Evolutionary conservation across 2,797 vertebrate species (phyloP).

Genomic region (Paguma larvata): DNA sequence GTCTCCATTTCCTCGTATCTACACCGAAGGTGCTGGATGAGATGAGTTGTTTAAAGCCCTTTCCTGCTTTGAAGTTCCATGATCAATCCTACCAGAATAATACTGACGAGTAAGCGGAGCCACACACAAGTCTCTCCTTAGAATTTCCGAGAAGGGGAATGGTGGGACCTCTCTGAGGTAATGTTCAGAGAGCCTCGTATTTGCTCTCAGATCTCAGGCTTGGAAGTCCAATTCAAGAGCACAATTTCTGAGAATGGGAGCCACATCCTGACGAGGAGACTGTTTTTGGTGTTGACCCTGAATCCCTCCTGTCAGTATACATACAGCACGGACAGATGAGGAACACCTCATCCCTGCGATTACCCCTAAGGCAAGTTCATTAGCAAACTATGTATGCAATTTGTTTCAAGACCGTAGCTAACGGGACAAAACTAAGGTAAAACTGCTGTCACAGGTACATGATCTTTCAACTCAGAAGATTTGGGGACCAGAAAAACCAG

Average conservation of each 20-base stretch:
- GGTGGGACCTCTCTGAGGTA: not conserved
- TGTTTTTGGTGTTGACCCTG: not conserved
- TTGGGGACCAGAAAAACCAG: not conserved
- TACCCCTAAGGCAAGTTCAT: not conserved
- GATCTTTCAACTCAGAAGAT: not conserved
- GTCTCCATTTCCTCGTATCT: not conserved
- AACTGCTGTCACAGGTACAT: not conserved
- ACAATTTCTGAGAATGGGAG: not conserved
- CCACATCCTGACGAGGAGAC: not conserved
- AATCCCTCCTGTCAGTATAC: not conserved
- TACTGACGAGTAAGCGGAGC: not conserved
- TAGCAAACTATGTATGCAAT: not conserved
- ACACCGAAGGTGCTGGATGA: not conserved
- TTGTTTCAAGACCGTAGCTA: not conserved
- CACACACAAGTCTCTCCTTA: not conserved
- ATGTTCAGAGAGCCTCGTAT: not conserved
- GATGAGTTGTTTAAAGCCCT: not conserved
- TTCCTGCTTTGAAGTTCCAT: not conserved
- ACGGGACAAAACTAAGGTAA: not conserved
- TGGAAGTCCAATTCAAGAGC: not conserved
- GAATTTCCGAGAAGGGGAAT: not conserved
- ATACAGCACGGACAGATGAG: not conserved
- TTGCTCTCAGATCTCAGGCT: not conserved
- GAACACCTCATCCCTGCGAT: fast-evolving
- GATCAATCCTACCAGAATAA: not conserved